Evolutionary conservation across 2,888 invertebrate species (phyloP), one percentile per base, ranked within the genome.

Genomic region (Callimorpha dominula): DNA sequence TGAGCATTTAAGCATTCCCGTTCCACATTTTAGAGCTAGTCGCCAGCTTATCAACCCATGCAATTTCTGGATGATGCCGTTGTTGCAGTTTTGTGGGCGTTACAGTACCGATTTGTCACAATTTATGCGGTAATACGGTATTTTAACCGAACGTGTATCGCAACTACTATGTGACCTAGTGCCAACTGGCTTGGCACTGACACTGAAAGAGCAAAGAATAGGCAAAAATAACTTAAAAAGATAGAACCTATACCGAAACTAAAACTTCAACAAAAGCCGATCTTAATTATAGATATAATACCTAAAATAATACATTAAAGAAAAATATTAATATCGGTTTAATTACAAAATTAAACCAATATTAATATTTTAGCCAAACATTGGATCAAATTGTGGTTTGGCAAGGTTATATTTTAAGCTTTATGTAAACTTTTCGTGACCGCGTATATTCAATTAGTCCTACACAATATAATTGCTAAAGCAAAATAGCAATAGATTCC

Each of bases 131-230:
- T 75, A 72, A 75, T 72, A 66, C 70, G 20, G 75, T 62, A 60
- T 77, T 81, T 82, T 73, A 81, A 81, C 69, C 67, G 76, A 78
- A 77, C 80, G 77, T 77, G 68, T 80, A 65, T 68, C 14, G 71
- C 43, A 42, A 57, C 63, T 70, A 71, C 49, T 15, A 42, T 49
- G 15, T 5, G 15, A 50, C 52, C 52, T 60, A 66, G 64, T 79
- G 82, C 82, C 82, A 82, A 79, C 68, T 52, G 49, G 74, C 79
- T 82, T 82, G 82, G 81, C 82, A 82, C 52, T 17, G 14, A 1
- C 31, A 60, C 3, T 60, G 14, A 60, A 60, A 31, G 4, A 46
- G 31, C 7, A 60, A n/a, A 60, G 12, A 14, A 60, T 3, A 12
- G 57, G 5, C 43, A 46, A 46, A 46, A 46, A 46, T 2, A 31